phyloP scores from a whole-genome alignment of 2,797 vertebrate genomes.

The Scolopax bukidnonensis region DNA sequence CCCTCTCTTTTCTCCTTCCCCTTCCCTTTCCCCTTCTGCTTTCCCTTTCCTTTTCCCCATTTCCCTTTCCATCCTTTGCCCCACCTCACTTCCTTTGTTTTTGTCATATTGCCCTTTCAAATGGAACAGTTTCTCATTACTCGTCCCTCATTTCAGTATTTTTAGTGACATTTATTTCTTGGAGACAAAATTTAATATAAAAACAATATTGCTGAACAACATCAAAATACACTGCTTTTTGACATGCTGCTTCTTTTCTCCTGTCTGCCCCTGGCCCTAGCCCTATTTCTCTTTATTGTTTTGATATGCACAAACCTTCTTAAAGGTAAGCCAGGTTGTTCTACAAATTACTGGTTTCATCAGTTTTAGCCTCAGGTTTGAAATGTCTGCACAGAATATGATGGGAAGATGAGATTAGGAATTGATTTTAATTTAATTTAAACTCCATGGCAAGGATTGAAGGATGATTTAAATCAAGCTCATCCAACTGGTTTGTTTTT shows the following conservation, averaged over 20 bases:
- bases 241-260: background rate
- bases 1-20: too few species aligned
- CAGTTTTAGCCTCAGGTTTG: constrained; percentile 4
- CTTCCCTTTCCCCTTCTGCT: too few species aligned
- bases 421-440: constrained; percentile 30
- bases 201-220: background rate
- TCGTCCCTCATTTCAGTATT: background rate
- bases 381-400: background rate
- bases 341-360: constrained; percentile 12
- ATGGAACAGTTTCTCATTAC: background rate
- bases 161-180: background rate
- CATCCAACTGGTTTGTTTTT: background rate
- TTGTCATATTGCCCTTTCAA: background rate
- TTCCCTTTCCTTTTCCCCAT: too few species aligned
- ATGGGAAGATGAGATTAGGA: constrained; percentile 1
- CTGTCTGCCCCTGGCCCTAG: background rate
- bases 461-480: background rate
- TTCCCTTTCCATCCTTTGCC: background rate
- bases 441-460: background rate
- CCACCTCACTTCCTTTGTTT: background rate
- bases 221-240: background rate
- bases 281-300: background rate
- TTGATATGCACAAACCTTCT: background rate
- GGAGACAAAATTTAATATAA: background rate
- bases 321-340: background rate